Conservation (phyloP, 2,888 invertebrate genomes). For the Drosophila formosana region DNA sequence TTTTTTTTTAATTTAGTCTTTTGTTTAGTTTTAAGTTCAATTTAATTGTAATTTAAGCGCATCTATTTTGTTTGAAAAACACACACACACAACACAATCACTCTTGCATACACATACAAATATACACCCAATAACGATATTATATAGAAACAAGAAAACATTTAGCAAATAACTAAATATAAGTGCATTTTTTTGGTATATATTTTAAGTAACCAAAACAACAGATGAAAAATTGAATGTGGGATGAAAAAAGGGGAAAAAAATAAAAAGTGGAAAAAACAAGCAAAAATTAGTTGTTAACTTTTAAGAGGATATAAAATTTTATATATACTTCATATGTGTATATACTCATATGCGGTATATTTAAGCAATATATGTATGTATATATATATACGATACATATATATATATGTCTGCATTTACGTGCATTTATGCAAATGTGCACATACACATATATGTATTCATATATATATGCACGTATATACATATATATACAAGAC, state of each 20-base stretch:
- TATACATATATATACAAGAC: slow-evolving; percentile 35
- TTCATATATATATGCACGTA: slow-evolving; percentile 31
- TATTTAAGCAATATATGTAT: slow-evolving; percentile 28
- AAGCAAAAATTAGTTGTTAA: slow-evolving; percentile 63
- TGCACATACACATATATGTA: slow-evolving; percentile 21
- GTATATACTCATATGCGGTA: slow-evolving; percentile 13
- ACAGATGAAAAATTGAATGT: slow-evolving; percentile 2
- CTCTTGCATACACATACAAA: slow-evolving; percentile 20
- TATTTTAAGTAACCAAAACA: slow-evolving; percentile 51
- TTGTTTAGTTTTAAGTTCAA: slow-evolving; percentile 76
- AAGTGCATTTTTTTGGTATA: slow-evolving; percentile 70
- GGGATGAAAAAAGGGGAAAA: slow-evolving; percentile 9
- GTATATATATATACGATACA: slow-evolving; percentile 28
- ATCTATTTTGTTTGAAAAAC: slow-evolving; percentile 69
- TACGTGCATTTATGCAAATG: neutral
- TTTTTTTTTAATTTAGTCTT: slow-evolving; percentile 50
- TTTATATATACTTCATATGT: slow-evolving; percentile 40
- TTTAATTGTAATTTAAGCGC: slow-evolving; percentile 73
- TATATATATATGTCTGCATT: slow-evolving; percentile 26
- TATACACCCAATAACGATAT: slow-evolving; percentile 44
- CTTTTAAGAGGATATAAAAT: slow-evolving; percentile 63
- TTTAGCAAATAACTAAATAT: slow-evolving; percentile 64
- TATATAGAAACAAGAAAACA: slow-evolving; percentile 48
- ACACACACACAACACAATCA: slow-evolving; percentile 27
- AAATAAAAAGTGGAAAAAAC: slow-evolving; percentile 12